These are phyloP conservation scores for Galeopterus variegatus DNA, from an alignment of 2,113 vertebrate genomes.

Conservation along the genomic window DNA sequence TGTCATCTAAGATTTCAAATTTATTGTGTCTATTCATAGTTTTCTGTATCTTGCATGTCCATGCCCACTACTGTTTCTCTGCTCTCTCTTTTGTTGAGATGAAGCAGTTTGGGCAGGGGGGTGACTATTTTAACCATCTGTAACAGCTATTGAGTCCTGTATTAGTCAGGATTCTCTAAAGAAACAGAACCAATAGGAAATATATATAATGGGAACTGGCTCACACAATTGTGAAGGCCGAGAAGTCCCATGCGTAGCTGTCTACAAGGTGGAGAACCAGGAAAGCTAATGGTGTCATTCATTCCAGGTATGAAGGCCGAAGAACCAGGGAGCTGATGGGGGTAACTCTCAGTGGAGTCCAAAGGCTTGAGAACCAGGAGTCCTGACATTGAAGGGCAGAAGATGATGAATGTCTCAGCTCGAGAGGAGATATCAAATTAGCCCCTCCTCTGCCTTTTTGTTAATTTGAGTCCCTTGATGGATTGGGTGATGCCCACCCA, in stretches of 20 bases:
- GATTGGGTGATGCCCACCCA: too few relatives aligned
- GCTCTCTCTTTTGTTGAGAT: neutral
- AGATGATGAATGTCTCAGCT: neutral
- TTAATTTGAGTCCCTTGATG: neutral
- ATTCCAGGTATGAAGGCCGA: neutral
- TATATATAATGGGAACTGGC: neutral
- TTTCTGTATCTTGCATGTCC: neutral
- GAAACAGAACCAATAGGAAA: neutral
- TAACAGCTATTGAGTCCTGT: neutral
- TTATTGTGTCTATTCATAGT: neutral
- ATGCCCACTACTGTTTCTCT: neutral
- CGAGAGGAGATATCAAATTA: neutral
- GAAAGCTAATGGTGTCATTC: neutral
- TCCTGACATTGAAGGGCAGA: neutral
- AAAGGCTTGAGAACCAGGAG: neutral
- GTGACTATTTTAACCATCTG: neutral
- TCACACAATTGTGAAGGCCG: too few relatives aligned
- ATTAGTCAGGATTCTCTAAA: neutral
- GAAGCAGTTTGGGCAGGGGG: neutral
- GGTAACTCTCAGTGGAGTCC: neutral
- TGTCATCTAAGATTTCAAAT: neutral
- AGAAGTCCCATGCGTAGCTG: neutral
- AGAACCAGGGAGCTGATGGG: neutral
- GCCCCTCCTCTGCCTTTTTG: neutral
- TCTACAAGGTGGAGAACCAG: neutral